Evolutionary conservation across 2,888 invertebrate genomes (phyloP).

Genomic region (Drosophila histrio): DNA sequence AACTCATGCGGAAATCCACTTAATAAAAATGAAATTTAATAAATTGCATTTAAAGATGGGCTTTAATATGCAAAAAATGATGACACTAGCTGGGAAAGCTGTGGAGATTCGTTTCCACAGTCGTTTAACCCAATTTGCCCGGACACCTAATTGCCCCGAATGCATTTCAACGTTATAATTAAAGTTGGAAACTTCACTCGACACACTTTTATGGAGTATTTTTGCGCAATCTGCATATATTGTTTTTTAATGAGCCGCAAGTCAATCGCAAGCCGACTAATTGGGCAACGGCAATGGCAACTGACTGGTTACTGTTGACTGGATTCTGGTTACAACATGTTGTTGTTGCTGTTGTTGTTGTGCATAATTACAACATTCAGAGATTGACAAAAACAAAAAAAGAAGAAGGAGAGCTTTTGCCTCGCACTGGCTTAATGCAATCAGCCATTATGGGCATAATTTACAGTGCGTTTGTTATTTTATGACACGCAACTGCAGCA

Average conservation of each 20-base stretch:
- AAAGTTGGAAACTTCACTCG: slow-evolving; percentile 51
- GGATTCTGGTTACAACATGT: not conserved
- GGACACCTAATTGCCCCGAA: slow-evolving; percentile 64
- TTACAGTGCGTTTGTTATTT: slow-evolving; percentile 72
- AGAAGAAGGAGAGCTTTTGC: slow-evolving; percentile 27
- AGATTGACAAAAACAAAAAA: slow-evolving; percentile 26
- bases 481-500: slow-evolving; percentile 72
- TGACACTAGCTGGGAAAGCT: slow-evolving; percentile 37
- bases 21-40: slow-evolving; percentile 68
- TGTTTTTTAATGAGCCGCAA: slow-evolving; percentile 80
- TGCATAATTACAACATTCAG: slow-evolving; percentile 67
- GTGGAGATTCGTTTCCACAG: slow-evolving; percentile 10
- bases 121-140: slow-evolving; percentile 54
- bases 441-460: slow-evolving; percentile 77
- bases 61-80: slow-evolving; percentile 59
- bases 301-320: slow-evolving; percentile 5
- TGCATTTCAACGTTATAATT: slow-evolving; percentile 64
- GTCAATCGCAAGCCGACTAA: slow-evolving; percentile 74
- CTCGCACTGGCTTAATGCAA: slow-evolving; percentile 64
- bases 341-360: slow-evolving; percentile 17
- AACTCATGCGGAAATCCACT: slow-evolving; percentile 55
- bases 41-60: slow-evolving; percentile 64
- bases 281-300: slow-evolving; percentile 57
- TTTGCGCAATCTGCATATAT: slow-evolving; percentile 74
- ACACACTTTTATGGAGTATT: slow-evolving; percentile 37